Conservation (phyloP, 2,113 vertebrate species). For the Propithecus coquereli region DNA sequence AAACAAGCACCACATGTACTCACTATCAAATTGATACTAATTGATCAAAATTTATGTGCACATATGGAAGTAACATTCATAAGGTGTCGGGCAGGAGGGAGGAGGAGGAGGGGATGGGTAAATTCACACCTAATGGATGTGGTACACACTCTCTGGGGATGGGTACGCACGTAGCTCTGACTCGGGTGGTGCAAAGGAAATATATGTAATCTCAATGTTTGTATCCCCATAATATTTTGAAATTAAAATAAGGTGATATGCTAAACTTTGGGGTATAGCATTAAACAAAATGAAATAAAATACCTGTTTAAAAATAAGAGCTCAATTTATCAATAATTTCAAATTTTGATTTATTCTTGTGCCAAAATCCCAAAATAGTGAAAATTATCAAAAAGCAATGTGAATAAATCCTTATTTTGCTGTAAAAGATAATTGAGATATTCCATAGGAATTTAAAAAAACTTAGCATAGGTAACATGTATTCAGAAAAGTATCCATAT, state of each 20-base stretch:
- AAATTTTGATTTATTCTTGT: background rate
- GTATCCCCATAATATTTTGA: no score
- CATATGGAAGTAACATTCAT: no score
- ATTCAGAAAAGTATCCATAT: background rate
- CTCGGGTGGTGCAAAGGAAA: no score
- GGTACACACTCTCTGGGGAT: no score
- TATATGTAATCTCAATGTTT: no score
- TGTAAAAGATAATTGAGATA: background rate
- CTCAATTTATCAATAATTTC: background rate
- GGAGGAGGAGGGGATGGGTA: no score
- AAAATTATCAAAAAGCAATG: background rate
- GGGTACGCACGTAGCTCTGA: no score
- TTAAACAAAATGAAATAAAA: background rate
- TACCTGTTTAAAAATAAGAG: background rate
- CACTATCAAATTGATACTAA: no score
- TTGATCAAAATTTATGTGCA: no score
- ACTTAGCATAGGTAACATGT: background rate
- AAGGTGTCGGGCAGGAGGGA: no score
- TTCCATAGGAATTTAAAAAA: background rate
- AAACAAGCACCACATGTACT: no score
- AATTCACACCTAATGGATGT: no score
- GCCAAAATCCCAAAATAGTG: background rate
- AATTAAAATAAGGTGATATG: background rate
- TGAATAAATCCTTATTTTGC: background rate
- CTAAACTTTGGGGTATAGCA: background rate